These are phyloP conservation scores for Prosapia bicincta DNA, from an alignment of 2,888 invertebrate species.

Conservation along the genomic window DNA sequence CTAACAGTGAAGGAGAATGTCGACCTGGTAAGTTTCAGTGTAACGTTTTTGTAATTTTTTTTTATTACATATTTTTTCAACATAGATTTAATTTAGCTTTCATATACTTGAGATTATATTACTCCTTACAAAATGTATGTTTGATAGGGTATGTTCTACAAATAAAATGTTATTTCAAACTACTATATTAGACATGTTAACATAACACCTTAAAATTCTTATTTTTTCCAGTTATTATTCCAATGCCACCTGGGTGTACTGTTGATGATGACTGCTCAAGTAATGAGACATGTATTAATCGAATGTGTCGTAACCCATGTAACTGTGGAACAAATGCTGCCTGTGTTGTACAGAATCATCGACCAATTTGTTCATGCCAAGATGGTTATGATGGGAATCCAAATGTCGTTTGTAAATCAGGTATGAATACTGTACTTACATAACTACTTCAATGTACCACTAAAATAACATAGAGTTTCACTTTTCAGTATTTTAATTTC, in stretches of 20 bases:
- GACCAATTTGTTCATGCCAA: constrained; percentile 82
- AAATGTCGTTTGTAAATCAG: constrained; percentile 68
- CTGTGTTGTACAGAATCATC: constrained; percentile 77
- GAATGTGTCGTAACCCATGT: constrained; percentile 83
- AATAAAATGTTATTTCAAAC: no score
- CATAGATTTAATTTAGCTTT: no score
- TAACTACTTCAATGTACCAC: no score
- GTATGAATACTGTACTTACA: constrained; percentile 41
- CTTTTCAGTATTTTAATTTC: no score
- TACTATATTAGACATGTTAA: no score
- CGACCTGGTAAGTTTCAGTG: constrained; percentile 56
- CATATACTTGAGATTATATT: neutral
- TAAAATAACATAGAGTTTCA: no score
- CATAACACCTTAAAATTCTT: no score
- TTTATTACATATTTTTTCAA: neutral
- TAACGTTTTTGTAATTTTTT: neutral
- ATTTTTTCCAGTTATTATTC: constrained; percentile 51
- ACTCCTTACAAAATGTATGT: neutral
- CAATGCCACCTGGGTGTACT: constrained; percentile 65
- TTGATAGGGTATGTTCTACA: no score
- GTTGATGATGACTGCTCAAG: constrained; percentile 74
- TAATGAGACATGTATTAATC: constrained; percentile 78
- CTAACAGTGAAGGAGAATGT: constrained; percentile 75
- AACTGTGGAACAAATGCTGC: constrained; percentile 81
- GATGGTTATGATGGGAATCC: constrained; percentile 86